These are phyloP conservation scores for Melanerpes formicivorus DNA, from an alignment of 2,113 vertebrate species.

Conservation along the genomic window DNA sequence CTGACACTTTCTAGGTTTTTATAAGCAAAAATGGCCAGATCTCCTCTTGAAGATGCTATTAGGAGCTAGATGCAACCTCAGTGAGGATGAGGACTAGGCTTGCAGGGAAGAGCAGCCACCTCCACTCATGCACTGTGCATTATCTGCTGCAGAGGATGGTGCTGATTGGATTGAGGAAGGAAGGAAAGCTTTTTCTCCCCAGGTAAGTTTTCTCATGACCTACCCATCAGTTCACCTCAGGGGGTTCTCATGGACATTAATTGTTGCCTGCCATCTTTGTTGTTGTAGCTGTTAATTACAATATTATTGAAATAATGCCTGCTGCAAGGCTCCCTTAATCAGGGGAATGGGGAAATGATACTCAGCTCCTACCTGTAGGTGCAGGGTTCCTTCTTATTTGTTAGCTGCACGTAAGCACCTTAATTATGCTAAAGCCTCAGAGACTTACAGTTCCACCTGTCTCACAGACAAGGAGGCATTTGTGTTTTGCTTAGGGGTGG, in stretches of 20 bases:
- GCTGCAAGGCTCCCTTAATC: not conserved
- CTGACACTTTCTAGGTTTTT: not conserved
- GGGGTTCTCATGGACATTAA: not conserved
- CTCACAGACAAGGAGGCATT: not conserved
- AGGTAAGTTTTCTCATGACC: not conserved
- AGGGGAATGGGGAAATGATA: not conserved
- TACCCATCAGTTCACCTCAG: not conserved
- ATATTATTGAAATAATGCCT: not conserved
- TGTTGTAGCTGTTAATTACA: not conserved
- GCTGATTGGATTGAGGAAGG: not conserved
- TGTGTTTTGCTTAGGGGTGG: conserved; percentile 20
- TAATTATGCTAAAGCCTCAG: not conserved
- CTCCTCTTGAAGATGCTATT: not conserved
- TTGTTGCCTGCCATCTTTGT: not conserved
- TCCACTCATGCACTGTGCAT: rapidly evolving
- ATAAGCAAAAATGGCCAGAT: not conserved
- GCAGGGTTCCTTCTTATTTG: not conserved
- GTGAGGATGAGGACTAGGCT: not conserved
- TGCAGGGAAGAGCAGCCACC: not conserved
- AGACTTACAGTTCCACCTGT: not conserved
- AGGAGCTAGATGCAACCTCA: not conserved
- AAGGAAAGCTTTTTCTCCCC: not conserved
- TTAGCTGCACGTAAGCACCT: not conserved
- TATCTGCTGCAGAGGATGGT: not conserved
- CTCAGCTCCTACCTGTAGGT: not conserved